These are phyloP conservation scores for Thumatha senex DNA, from an alignment of 2,888 invertebrate species.

Conservation along the genomic window DNA sequence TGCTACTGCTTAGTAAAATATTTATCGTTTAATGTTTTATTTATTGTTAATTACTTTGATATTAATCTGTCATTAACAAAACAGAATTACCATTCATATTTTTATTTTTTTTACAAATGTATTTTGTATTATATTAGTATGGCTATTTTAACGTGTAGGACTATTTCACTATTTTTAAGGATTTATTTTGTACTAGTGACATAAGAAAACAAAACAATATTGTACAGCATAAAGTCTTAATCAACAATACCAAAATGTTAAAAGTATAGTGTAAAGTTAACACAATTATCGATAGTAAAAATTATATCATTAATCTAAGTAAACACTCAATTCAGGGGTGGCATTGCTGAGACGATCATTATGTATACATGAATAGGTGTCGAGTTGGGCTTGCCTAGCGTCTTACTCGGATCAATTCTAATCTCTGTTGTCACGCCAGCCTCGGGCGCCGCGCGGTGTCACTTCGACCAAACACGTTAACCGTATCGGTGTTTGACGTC, in stretches of 20 bases:
- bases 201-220: too few relatives aligned
- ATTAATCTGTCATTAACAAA: neutral
- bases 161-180: too few relatives aligned
- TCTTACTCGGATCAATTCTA: slow-evolving; percentile 68
- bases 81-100: neutral
- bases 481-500: slow-evolving; percentile 44
- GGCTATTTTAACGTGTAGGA: too few relatives aligned
- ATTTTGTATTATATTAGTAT: too few relatives aligned
- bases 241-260: too few relatives aligned
- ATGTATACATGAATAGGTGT: slow-evolving; percentile 64
- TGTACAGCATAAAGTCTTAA: too few relatives aligned
- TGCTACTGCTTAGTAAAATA: slow-evolving; percentile 41
- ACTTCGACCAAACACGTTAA: slow-evolving; percentile 43
- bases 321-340: slow-evolving; percentile 61
- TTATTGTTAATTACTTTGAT: slow-evolving; percentile 11
- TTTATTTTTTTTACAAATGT: neutral
- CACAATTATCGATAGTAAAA: slow-evolving; percentile 30
- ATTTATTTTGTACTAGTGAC: too few relatives aligned
- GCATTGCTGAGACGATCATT: slow-evolving; percentile 66
- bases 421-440: slow-evolving; percentile 62
- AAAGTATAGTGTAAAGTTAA: too few relatives aligned
- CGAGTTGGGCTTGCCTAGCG: slow-evolving; percentile 45
- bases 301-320: slow-evolving; percentile 47
- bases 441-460: slow-evolving; percentile 39
- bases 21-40: slow-evolving; percentile 31